A percentile compares a stretch with the other conserved stretches of the same genome.
Evolutionary conservation across 2,797 vertebrate genomes (phyloP).

Genomic region (Tapera naevia): DNA sequence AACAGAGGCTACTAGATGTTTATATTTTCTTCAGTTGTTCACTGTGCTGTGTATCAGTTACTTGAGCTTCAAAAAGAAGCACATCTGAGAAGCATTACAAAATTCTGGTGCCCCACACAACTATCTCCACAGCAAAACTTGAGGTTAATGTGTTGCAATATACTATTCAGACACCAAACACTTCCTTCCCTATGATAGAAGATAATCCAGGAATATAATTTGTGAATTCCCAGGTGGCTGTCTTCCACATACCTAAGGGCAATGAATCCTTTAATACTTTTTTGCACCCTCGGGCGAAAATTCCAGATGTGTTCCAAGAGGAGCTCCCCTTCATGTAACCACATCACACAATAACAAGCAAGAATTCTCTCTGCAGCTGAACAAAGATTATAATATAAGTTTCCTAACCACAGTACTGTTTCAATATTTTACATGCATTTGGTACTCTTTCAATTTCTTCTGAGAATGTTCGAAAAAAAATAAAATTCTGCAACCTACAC

Average conservation of each 20-base stretch:
- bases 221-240: not conserved
- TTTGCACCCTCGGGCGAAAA: conserved; percentile 10
- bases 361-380: not conserved
- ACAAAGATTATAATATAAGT: not conserved
- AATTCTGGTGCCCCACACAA: not conserved
- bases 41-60: not conserved
- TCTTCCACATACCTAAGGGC: not conserved
- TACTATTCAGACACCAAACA: not conserved
- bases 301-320: conserved; percentile 45
- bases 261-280: conserved; percentile 20
- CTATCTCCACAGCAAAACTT: not conserved
- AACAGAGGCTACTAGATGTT: not conserved
- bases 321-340: conserved; percentile 15
- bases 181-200: conserved; percentile 25
- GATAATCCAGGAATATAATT: conserved; percentile 42
- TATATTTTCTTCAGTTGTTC: not conserved
- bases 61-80: not conserved
- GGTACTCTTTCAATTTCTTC: not conserved
- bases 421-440: not conserved
- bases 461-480: not conserved
- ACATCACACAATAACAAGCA: not conserved
- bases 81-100: not conserved
- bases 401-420: not conserved
- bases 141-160: not conserved
- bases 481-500: not conserved